phyloP scores from a whole-genome alignment of 2,797 vertebrate genomes.

The Clarias platycephalus region DNA sequence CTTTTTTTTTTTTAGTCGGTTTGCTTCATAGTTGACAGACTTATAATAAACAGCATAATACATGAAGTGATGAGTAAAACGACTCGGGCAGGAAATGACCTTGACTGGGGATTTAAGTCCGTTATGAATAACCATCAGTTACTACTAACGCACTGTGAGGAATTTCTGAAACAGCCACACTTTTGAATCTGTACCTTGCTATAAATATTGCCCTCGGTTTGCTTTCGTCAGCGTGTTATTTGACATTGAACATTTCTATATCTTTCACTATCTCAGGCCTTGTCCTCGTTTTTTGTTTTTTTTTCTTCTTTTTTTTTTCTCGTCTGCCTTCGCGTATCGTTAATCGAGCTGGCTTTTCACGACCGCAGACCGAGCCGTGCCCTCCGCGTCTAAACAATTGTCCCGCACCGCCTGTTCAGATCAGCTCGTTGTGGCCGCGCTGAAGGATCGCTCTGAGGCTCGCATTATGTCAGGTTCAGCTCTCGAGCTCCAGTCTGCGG shows the following conservation, averaged over 20 bases:
- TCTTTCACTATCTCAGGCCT: not conserved
- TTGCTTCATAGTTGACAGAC: conserved; percentile 6
- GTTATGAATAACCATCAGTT: conserved; percentile 4
- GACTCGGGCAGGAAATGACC: conserved; percentile 17
- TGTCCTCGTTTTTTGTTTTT: conserved; percentile 9
- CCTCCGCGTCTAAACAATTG: conserved; percentile 33
- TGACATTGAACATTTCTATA: not conserved
- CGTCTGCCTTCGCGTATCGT: conserved; percentile 15
- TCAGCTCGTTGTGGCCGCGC: conserved; percentile 31
- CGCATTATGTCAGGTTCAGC: conserved; percentile 36
- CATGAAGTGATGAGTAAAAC: not conserved
- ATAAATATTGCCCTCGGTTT: not conserved
- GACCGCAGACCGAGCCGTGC: conserved; percentile 2
- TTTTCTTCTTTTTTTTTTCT: not conserved
- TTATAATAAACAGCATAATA: not conserved
- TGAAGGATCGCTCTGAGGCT: conserved; percentile 27
- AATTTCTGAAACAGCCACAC: not conserved
- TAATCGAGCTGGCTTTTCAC: conserved; percentile 32
- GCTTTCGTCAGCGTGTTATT: not conserved
- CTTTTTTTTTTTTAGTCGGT: not conserved
- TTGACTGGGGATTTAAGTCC: conserved; percentile 1
- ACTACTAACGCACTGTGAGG: not conserved
- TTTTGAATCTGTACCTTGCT: not conserved
- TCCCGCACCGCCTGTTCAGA: conserved; percentile 18
- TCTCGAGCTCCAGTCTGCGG: conserved; percentile 32